Conservation (phyloP, 2,113 vertebrate species). For the Aptenodytes forsteri region DNA sequence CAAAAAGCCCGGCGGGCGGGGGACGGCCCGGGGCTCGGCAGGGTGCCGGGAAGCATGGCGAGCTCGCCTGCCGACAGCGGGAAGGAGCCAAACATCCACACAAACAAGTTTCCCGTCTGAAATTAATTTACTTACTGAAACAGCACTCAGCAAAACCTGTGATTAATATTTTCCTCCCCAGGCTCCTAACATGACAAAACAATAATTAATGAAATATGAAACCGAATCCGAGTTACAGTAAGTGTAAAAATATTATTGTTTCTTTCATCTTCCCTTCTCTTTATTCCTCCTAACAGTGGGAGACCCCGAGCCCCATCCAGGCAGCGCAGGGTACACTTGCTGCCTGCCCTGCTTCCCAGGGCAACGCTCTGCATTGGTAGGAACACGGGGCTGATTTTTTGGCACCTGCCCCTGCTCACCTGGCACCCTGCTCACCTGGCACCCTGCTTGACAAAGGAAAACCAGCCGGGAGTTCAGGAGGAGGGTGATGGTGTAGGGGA, state of each 20-base stretch:
- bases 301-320: neutral
- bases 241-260: conserved; percentile 56
- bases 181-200: conserved; percentile 54
- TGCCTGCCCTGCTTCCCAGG: neutral
- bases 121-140: conserved; percentile 65
- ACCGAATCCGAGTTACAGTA: conserved; percentile 17
- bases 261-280: neutral
- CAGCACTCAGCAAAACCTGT: conserved; percentile 54
- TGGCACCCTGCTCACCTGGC: neutral
- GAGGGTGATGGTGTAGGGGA: neutral
- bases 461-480: neutral
- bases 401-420: neutral
- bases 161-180: conserved; percentile 67
- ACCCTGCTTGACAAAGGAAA: neutral
- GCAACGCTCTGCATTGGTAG: neutral
- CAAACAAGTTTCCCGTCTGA: conserved; percentile 21
- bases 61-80: neutral
- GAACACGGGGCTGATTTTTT: neutral
- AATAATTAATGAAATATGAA: conserved; percentile 68
- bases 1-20: neutral
- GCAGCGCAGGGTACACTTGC: neutral
- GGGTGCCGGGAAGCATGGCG: rapidly evolving
- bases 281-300: neutral
- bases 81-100: conserved; percentile 20
- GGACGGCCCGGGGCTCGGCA: neutral